phyloP scores from a whole-genome alignment of 2,797 vertebrate genomes.

The Coreius guichenoti region DNA sequence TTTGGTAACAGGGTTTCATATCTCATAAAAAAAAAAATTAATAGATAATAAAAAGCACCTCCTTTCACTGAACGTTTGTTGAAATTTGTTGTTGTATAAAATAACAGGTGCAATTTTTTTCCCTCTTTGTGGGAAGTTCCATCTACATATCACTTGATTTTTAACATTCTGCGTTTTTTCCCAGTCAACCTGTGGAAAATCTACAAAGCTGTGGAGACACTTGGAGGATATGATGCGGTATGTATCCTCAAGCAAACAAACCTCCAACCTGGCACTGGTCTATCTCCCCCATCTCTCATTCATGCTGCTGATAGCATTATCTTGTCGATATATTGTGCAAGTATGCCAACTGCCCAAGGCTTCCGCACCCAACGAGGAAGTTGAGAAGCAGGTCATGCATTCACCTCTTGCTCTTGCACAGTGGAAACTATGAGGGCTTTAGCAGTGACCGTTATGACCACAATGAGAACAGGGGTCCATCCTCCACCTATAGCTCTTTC shows the following conservation, averaged over 20 bases:
- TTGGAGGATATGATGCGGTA: conserved; percentile 94
- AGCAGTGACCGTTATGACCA: conserved; percentile 63
- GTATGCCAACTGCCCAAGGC: conserved; percentile 7
- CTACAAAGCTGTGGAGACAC: conserved; percentile 91
- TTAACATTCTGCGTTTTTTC: conserved; percentile 7
- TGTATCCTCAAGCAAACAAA: conserved; percentile 55
- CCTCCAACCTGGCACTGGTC: background rate
- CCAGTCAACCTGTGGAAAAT: conserved; percentile 96
- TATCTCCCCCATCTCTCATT: background rate
- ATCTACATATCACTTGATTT: conserved; percentile 2
- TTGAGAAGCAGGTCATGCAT: conserved; percentile 35
- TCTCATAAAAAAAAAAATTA: background rate
- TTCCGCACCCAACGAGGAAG: conserved; percentile 12
- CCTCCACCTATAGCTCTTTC: conserved; percentile 25
- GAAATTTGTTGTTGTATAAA: background rate
- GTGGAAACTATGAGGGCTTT: conserved; percentile 54
- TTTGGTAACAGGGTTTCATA: no score
- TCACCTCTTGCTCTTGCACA: conserved; percentile 29
- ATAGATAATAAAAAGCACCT: background rate
- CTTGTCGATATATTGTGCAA: conserved; percentile 18
- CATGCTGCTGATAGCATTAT: conserved; percentile 8
- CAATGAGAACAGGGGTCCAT: conserved; percentile 54
- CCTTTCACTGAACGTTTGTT: background rate
- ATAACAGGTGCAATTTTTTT: background rate
- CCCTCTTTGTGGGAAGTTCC: background rate